A percentile compares a stretch with the other conserved stretches of the same genome.
These are phyloP conservation scores for Myotis daubentonii DNA, from an alignment of 2,797 vertebrate genomes.

Conservation along the genomic window DNA sequence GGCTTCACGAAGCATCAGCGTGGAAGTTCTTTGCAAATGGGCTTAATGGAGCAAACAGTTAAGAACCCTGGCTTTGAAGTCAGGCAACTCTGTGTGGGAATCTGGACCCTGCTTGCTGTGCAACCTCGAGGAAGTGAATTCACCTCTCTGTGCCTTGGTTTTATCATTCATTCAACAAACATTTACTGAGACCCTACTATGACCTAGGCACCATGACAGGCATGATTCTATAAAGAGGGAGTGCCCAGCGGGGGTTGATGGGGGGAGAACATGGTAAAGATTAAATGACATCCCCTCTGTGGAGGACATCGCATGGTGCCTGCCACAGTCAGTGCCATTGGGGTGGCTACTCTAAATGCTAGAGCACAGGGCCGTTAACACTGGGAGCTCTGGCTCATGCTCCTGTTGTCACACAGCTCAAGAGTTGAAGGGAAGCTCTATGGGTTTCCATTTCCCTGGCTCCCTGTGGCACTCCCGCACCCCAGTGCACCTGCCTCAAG, in stretches of 20 bases:
- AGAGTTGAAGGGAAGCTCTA: background rate
- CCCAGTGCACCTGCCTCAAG: background rate
- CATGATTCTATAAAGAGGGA: background rate
- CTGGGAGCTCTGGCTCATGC: background rate
- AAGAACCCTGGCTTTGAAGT: background rate
- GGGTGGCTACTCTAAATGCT: background rate
- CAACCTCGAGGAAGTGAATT: background rate
- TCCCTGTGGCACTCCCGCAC: background rate
- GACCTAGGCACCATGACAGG: background rate
- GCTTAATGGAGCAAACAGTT: background rate
- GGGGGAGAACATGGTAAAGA: background rate
- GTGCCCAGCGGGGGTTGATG: rapidly evolving
- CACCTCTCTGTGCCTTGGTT: background rate
- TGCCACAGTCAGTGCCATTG: background rate
- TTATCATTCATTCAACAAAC: conserved; percentile 11
- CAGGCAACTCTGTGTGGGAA: background rate
- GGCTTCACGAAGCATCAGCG: background rate
- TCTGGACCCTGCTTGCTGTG: background rate
- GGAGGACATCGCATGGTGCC: background rate
- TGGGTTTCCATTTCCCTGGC: background rate
- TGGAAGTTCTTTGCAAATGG: background rate
- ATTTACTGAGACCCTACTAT: background rate
- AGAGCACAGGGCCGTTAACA: background rate
- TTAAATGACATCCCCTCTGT: background rate
- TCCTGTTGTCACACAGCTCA: background rate